A percentile compares a stretch with the other conserved stretches of the same genome.
Conservation (phyloP, 2,113 vertebrate genomes). For the Peromyscus maniculatus region DNA sequence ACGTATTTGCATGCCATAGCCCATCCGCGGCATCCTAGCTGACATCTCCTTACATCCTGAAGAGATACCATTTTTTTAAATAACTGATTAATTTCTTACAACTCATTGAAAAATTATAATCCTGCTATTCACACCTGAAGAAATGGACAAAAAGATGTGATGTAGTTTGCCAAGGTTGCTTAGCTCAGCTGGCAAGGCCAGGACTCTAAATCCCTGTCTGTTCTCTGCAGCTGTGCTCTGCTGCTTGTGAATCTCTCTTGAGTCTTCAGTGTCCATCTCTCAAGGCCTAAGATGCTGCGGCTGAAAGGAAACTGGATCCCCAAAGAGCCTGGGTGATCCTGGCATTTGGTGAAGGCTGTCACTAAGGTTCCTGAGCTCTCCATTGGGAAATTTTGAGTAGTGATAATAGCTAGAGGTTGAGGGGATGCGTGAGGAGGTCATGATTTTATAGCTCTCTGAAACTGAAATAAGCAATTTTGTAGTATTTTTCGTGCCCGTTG, state of each 20-base stretch:
- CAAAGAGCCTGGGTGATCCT: neutral
- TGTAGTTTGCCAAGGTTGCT: neutral
- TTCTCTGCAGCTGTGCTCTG: too few relatives aligned
- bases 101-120: neutral
- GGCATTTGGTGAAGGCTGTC: neutral
- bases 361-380: neutral
- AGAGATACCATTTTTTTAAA: neutral
- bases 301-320: neutral
- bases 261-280: neutral
- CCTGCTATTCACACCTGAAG: neutral
- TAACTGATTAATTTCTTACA: neutral
- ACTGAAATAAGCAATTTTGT: neutral
- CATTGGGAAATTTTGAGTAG: neutral
- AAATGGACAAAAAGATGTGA: neutral
- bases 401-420: accelerated
- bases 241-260: neutral
- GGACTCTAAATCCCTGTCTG: neutral
- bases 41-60: neutral
- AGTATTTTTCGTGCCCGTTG: neutral
- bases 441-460: neutral
- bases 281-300: neutral
- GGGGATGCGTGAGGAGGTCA: accelerated
- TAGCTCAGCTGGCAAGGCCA: neutral
- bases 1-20: neutral
- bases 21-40: neutral